Evolutionary conservation across 2,797 vertebrate species (phyloP).

Genomic region (Clarias laeviceps): DNA sequence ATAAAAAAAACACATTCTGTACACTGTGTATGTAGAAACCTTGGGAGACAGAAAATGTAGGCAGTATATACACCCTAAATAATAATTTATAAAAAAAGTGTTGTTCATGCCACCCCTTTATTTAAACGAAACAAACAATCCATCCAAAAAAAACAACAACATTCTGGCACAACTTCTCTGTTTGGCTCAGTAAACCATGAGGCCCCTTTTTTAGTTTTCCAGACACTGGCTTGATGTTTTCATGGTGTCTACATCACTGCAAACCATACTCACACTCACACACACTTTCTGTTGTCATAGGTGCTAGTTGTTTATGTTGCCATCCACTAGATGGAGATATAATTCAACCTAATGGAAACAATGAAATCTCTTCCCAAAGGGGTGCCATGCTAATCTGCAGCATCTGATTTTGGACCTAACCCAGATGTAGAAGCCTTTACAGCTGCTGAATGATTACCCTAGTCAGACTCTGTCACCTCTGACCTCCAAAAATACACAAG

Average conservation of each 20-base stretch:
- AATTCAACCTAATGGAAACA: slow-evolving; percentile 61
- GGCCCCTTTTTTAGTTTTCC: neutral
- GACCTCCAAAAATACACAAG: neutral
- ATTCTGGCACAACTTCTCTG: neutral
- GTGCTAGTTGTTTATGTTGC: slow-evolving; percentile 57
- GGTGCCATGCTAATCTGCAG: slow-evolving; percentile 14
- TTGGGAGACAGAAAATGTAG: neutral
- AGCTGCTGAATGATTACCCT: neutral
- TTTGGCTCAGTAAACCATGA: neutral
- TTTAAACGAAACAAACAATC: neutral
- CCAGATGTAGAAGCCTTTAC: neutral
- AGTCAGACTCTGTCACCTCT: neutral
- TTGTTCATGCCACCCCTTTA: neutral
- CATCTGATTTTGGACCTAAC: neutral
- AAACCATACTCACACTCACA: neutral
- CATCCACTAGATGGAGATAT: slow-evolving; percentile 77
- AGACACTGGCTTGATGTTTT: neutral
- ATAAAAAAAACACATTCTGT: neutral
- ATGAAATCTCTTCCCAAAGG: neutral
- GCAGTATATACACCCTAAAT: neutral
- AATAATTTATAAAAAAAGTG: neutral
- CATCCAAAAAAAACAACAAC: neutral
- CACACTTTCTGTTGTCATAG: slow-evolving; percentile 40
- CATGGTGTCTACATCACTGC: neutral
- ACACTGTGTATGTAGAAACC: neutral